A percentile compares a stretch with the other conserved stretches of the same genome.
Evolutionary conservation across 2,113 vertebrate species (phyloP).

Genomic region (Perca schrenkii): DNA sequence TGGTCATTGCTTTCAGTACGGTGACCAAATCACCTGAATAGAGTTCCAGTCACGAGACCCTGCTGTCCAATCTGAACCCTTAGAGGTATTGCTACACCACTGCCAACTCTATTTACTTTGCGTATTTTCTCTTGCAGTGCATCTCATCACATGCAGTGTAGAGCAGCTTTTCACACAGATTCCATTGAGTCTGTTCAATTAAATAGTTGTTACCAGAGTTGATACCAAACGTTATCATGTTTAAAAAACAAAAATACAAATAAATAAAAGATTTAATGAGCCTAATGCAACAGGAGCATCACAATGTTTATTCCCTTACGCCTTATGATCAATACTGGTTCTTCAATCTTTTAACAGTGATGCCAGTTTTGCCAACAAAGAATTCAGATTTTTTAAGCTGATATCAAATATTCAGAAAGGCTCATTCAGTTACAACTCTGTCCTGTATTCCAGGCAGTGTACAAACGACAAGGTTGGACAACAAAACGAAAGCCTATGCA

Average conservation of each 20-base stretch:
- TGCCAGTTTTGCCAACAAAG: conserved; percentile 36
- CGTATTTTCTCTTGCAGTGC: conserved; percentile 52
- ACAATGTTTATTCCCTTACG: conserved; percentile 17
- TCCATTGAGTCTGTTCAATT: conserved; percentile 31
- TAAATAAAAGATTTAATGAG: conserved; percentile 36
- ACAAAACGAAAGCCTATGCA: conserved; percentile 18
- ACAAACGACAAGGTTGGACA: not conserved
- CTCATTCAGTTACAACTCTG: conserved; percentile 37
- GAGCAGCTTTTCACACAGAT: conserved; percentile 33
- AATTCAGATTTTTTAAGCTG: conserved; percentile 37
- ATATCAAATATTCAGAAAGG: conserved; percentile 50
- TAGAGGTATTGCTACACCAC: conserved; percentile 41
- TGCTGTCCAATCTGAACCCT: conserved; percentile 41
- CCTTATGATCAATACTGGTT: conserved; percentile 45
- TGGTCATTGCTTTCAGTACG: conserved; percentile 35
- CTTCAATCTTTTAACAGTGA: conserved; percentile 36
- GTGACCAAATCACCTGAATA: conserved; percentile 51
- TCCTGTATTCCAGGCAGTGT: conserved; percentile 46
- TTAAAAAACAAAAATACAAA: not conserved
- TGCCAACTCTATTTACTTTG: conserved; percentile 48
- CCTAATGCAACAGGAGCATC: conserved; percentile 16
- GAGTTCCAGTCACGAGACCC: conserved; percentile 45
- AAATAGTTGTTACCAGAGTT: conserved; percentile 17
- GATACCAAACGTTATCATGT: conserved; percentile 34
- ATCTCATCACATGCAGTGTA: conserved; percentile 58